Evolutionary conservation across 2,113 vertebrate species (phyloP).

Genomic region (Campylomormyrus tamandua): DNA sequence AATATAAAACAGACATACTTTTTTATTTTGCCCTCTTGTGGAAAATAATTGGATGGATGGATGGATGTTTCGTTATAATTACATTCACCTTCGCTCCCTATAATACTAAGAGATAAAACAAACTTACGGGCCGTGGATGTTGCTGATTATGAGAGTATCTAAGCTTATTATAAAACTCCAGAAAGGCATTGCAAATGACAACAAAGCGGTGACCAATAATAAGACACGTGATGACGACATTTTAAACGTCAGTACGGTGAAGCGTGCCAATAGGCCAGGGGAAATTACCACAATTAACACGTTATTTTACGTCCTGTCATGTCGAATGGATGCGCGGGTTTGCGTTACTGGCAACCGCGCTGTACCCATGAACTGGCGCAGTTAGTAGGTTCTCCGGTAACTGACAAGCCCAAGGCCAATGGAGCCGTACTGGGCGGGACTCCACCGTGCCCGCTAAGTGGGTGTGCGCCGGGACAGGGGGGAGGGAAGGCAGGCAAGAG

Average conservation of each 20-base stretch:
- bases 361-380: slow-evolving; percentile 27
- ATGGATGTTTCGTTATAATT: neutral
- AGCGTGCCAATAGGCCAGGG: neutral
- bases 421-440: slow-evolving; percentile 22
- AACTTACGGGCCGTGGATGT: neutral
- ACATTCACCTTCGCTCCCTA: neutral
- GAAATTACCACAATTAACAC: neutral
- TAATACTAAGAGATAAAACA: neutral
- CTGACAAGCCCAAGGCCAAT: slow-evolving; percentile 31
- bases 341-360: slow-evolving; percentile 30
- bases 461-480: slow-evolving; percentile 43
- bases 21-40: neutral
- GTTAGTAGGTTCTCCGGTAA: neutral
- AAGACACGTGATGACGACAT: neutral
- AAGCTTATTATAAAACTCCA: neutral
- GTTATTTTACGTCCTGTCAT: slow-evolving; percentile 13
- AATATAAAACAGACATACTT: neutral
- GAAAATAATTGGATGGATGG: neutral
- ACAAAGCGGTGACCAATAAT: slow-evolving; percentile 14
- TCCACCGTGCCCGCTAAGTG: slow-evolving; percentile 34
- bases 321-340: slow-evolving; percentile 12
- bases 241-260: neutral
- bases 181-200: slow-evolving; percentile 1
- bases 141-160: neutral
- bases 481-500: slow-evolving; percentile 52